These are phyloP conservation scores for Seriola rivoliana DNA, from an alignment of 2,113 vertebrate species.

Conservation along the genomic window DNA sequence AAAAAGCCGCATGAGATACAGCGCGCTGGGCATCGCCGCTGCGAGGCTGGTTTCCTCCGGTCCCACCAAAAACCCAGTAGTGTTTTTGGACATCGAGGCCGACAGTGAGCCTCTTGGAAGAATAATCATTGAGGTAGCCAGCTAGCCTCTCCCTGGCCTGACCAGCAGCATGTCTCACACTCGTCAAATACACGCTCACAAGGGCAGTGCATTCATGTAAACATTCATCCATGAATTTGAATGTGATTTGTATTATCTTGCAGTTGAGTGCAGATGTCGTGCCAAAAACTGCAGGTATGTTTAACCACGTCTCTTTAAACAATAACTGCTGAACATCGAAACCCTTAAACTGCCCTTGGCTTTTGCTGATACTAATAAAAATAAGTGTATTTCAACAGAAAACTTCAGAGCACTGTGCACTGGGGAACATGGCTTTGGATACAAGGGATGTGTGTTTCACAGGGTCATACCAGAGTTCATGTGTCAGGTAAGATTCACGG, in stretches of 20 bases:
- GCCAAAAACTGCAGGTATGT: constrained; percentile 93
- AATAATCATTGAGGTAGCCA: constrained; percentile 89
- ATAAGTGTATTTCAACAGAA: constrained; percentile 78
- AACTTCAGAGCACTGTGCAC: constrained; percentile 95
- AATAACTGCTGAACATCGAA: not conserved
- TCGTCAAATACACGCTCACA: not conserved
- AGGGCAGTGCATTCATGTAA: not conserved
- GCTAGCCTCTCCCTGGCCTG: constrained; percentile 14
- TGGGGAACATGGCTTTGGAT: constrained; percentile 93
- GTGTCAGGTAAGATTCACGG: constrained; percentile 90
- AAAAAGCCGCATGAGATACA: constrained; percentile 78
- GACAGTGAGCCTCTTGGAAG: constrained; percentile 90
- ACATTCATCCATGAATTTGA: not conserved
- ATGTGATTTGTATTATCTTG: constrained; percentile 44
- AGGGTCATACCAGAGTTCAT: constrained; percentile 95
- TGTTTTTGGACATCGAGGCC: constrained; percentile 91
- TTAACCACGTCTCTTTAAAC: too few species aligned
- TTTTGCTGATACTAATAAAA: not conserved
- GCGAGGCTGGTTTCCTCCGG: constrained; percentile 70
- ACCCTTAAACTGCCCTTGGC: too few species aligned
- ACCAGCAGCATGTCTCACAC: not conserved
- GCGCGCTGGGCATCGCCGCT: constrained; percentile 71
- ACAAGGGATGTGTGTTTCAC: constrained; percentile 95
- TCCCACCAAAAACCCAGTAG: constrained; percentile 83
- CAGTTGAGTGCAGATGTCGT: constrained; percentile 92